Percentiles rank a stretch among this genome's conserved stretches.
These are phyloP conservation scores for Thera obeliscata DNA, from an alignment of 2,888 invertebrate genomes.

Conservation along the genomic window DNA sequence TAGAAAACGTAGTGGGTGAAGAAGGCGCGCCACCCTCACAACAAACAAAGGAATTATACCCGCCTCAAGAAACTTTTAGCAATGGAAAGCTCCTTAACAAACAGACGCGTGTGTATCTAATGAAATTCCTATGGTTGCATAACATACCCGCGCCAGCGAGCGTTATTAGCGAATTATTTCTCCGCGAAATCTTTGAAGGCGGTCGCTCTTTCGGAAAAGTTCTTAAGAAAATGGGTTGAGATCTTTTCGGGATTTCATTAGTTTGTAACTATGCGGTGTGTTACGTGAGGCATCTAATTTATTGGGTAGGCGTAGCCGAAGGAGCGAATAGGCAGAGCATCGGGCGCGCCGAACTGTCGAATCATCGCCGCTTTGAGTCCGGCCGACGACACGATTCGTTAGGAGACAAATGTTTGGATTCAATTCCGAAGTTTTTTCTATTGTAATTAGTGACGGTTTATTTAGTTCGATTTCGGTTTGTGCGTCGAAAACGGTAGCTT, in stretches of 20 bases:
- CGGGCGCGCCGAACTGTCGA: slow-evolving; percentile 79
- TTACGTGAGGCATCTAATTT: slow-evolving; percentile 81
- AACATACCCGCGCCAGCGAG: slow-evolving; percentile 80
- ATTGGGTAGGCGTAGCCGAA: slow-evolving; percentile 82
- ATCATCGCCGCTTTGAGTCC: slow-evolving; percentile 79
- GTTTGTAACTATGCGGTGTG: slow-evolving; percentile 82
- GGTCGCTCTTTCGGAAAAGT: slow-evolving; percentile 83
- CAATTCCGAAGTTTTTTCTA: slow-evolving; percentile 77
- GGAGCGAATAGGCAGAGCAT: slow-evolving; percentile 83
- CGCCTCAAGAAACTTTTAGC: slow-evolving; percentile 85
- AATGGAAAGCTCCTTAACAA: slow-evolving; percentile 85
- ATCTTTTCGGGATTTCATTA: slow-evolving; percentile 83
- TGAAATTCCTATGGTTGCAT: slow-evolving; percentile 85
- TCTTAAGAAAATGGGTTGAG: slow-evolving; percentile 84
- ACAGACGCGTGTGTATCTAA: slow-evolving; percentile 85
- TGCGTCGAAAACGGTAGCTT: slow-evolving; percentile 65
- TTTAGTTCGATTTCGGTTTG: slow-evolving; percentile 70
- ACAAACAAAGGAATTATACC: slow-evolving; percentile 85
- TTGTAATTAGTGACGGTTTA: slow-evolving; percentile 77
- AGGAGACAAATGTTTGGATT: slow-evolving; percentile 84
- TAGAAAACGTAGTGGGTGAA: slow-evolving; percentile 83
- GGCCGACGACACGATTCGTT: slow-evolving; percentile 78
- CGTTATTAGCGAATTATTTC: slow-evolving; percentile 84
- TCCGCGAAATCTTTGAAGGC: slow-evolving; percentile 82
- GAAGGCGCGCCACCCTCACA: slow-evolving; percentile 73